Evolutionary conservation across 2,797 vertebrate species (phyloP).

Genomic region (Trematomus bernacchii): DNA sequence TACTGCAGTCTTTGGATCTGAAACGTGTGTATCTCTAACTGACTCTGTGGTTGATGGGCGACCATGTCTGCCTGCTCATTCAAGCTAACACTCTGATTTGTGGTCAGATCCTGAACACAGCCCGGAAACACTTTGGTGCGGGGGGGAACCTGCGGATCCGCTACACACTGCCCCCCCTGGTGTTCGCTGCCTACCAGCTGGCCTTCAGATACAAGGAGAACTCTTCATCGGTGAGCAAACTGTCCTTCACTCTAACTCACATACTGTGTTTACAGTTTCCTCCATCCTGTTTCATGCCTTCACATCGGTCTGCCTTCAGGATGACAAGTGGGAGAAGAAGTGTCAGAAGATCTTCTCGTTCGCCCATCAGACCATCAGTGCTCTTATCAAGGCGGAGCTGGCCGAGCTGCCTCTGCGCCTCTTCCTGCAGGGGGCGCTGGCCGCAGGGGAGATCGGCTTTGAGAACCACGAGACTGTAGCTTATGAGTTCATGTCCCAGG

Average conservation of each 20-base stretch:
- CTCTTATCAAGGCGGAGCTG: slow-evolving; percentile 97
- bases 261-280: not conserved
- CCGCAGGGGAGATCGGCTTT: slow-evolving; percentile 96
- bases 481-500: slow-evolving; percentile 99
- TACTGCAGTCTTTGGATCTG: not conserved
- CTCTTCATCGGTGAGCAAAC: slow-evolving; percentile 86
- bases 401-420: slow-evolving; percentile 96
- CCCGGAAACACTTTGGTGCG: slow-evolving; percentile 97
- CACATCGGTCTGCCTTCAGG: slow-evolving; percentile 78
- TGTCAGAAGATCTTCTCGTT: slow-evolving; percentile 99
- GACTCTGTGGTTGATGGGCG: not conserved
- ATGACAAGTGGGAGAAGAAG: slow-evolving; percentile 99
- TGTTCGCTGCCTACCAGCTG: slow-evolving; percentile 97
- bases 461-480: slow-evolving; percentile 99
- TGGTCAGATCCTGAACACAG: slow-evolving; percentile 94
- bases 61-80: not conserved
- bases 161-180: slow-evolving; percentile 94
- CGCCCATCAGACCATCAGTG: slow-evolving; percentile 98
- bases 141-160: slow-evolving; percentile 98
- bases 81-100: not conserved
- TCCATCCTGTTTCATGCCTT: rapidly evolving
- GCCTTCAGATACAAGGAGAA: slow-evolving; percentile 98
- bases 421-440: slow-evolving; percentile 96
- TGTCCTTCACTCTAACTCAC: not conserved
- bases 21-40: not conserved